Evolutionary conservation across 2,113 vertebrate genomes (phyloP).

Genomic region (Genyomyrus donnyi): DNA sequence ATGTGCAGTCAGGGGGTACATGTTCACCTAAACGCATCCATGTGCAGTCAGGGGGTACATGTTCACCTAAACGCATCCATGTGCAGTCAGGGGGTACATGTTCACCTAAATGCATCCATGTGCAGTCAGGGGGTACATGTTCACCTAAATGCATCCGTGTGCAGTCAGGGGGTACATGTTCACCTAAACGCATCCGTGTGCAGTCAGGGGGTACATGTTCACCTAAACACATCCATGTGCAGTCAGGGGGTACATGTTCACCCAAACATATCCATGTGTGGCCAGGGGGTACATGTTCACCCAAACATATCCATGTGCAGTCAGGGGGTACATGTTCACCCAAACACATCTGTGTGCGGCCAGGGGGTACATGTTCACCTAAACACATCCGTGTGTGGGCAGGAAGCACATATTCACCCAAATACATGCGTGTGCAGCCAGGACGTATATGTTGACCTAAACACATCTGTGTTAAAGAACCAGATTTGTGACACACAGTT

Average conservation of each 20-base stretch:
- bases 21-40: not conserved
- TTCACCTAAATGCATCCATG: not conserved
- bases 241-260: not conserved
- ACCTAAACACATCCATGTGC: not conserved
- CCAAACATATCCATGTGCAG: not conserved
- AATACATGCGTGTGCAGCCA: not conserved
- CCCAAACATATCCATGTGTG: not conserved
- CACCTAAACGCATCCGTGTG: not conserved
- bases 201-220: not conserved
- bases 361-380: not conserved
- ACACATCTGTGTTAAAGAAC: not conserved
- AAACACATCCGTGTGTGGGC: not conserved
- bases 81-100: not conserved
- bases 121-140: not conserved
- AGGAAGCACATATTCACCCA: too few species aligned
- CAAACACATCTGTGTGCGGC: accelerated
- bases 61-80: not conserved
- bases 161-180: not conserved
- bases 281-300: not conserved
- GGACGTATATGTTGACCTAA: not conserved
- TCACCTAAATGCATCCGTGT: not conserved
- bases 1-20: not conserved
- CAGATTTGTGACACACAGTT: not conserved
- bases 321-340: not conserved
- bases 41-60: not conserved